These are phyloP conservation scores for Pelodiscus sinensis DNA, from an alignment of 2,113 vertebrate species.

Conservation along the genomic window DNA sequence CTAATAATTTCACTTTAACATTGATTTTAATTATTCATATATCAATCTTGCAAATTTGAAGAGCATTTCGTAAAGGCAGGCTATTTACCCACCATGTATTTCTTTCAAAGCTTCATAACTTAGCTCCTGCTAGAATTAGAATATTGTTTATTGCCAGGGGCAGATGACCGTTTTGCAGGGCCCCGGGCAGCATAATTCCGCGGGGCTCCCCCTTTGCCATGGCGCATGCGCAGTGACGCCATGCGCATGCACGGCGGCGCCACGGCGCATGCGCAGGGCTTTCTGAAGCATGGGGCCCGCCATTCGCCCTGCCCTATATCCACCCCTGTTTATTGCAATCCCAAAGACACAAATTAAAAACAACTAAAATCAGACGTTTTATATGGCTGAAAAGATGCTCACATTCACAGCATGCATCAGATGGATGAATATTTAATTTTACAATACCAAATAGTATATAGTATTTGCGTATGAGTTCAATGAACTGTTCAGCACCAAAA, in stretches of 20 bases:
- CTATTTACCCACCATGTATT: background rate
- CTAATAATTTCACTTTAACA: background rate
- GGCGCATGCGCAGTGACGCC: no score
- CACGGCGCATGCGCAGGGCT: no score
- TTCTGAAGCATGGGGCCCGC: no score
- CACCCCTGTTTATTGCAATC: background rate
- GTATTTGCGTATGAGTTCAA: background rate
- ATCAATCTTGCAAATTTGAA: accelerated
- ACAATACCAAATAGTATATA: background rate
- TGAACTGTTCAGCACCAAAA: background rate
- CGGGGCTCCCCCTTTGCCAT: no score
- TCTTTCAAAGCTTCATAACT: background rate
- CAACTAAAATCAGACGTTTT: background rate
- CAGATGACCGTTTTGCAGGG: no score
- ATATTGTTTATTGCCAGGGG: background rate
- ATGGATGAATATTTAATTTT: background rate
- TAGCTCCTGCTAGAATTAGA: background rate
- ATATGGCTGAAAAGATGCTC: background rate
- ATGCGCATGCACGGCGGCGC: no score
- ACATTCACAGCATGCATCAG: background rate
- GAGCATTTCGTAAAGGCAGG: background rate
- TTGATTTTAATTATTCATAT: background rate
- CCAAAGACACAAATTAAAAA: background rate
- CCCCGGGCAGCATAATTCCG: no score
- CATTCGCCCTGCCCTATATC: no score